phyloP scores from a whole-genome alignment of 2,888 invertebrate genomes.

The Agrilus biguttatus region DNA sequence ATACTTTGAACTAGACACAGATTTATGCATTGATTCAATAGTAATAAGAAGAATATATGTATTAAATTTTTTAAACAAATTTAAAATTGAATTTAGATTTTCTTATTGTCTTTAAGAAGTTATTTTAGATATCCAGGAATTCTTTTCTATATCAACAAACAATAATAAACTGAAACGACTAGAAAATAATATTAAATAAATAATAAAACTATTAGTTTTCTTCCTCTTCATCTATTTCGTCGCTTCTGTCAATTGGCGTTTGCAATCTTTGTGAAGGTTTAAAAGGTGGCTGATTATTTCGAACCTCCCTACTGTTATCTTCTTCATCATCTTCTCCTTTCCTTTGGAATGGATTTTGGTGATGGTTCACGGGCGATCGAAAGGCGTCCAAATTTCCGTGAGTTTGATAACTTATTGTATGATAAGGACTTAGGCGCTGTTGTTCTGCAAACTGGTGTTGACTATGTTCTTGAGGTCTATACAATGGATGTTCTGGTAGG shows the following conservation, averaged over 20 bases:
- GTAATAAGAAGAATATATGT: too few relatives aligned
- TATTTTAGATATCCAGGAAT: too few relatives aligned
- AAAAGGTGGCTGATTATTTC: not conserved
- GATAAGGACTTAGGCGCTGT: not conserved
- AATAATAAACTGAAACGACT: not conserved
- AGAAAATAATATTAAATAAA: slow-evolving; percentile 1
- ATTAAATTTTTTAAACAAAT: too few relatives aligned
- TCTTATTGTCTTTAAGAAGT: too few relatives aligned
- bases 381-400: not conserved
- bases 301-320: not conserved
- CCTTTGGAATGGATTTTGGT: slow-evolving; percentile 3
- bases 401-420: not conserved
- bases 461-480: slow-evolving; percentile 3
- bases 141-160: too few relatives aligned
- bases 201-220: slow-evolving; percentile 2
- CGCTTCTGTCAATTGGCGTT: too few relatives aligned
- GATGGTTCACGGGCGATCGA: slow-evolving; percentile 1
- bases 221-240: slow-evolving; percentile 1
- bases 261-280: not conserved
- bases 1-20: not conserved
- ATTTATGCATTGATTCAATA: not conserved
- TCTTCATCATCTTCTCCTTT: slow-evolving; percentile 1
- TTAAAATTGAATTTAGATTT: too few relatives aligned
- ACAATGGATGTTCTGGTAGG: slow-evolving; percentile 22
- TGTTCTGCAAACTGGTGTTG: not conserved